Percentiles rank a stretch among this genome's conserved stretches.
These are phyloP conservation scores for Brenthis daphne DNA, from an alignment of 2,888 invertebrate genomes.

Conservation along the genomic window DNA sequence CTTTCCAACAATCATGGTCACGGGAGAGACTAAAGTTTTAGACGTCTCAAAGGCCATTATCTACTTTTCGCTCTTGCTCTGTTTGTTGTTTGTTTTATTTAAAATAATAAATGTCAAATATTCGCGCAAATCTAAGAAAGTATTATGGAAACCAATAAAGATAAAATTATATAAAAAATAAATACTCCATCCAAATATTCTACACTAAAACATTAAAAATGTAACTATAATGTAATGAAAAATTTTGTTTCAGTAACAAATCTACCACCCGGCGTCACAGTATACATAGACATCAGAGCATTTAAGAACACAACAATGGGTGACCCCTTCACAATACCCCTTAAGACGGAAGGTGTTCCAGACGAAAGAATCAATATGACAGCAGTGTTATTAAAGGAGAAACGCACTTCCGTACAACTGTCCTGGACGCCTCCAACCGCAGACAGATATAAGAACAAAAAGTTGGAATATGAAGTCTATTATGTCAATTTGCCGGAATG, in stretches of 20 bases:
- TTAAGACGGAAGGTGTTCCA: constrained; percentile 73
- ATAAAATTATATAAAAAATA: background rate
- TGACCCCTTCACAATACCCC: constrained; percentile 69
- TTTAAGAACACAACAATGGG: constrained; percentile 83
- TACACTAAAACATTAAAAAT: background rate
- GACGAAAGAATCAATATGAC: constrained; percentile 79
- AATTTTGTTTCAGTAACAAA: constrained; percentile 75
- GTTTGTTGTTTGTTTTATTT: too few relatives aligned
- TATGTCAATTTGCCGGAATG: constrained; percentile 80
- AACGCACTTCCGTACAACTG: constrained; percentile 84
- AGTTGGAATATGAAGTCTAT: constrained; percentile 86
- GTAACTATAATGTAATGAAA: too few relatives aligned
- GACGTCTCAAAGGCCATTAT: too few relatives aligned
- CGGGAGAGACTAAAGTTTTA: too few relatives aligned
- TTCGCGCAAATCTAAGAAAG: too few relatives aligned
- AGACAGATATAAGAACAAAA: constrained; percentile 68
- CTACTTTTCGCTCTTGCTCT: too few relatives aligned
- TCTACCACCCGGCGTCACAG: constrained; percentile 77
- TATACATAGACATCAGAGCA: constrained; percentile 83
- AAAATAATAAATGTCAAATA: too few relatives aligned
- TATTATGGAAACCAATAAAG: background rate
- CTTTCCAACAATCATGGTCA: too few relatives aligned
- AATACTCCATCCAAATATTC: constrained; percentile 16
- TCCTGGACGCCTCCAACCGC: constrained; percentile 85
- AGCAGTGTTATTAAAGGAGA: constrained; percentile 75